Evolutionary conservation across 2,113 vertebrate genomes (phyloP), one percentile per base, ranked within the genome.

Genomic region (Cheilinus undulatus): DNA sequence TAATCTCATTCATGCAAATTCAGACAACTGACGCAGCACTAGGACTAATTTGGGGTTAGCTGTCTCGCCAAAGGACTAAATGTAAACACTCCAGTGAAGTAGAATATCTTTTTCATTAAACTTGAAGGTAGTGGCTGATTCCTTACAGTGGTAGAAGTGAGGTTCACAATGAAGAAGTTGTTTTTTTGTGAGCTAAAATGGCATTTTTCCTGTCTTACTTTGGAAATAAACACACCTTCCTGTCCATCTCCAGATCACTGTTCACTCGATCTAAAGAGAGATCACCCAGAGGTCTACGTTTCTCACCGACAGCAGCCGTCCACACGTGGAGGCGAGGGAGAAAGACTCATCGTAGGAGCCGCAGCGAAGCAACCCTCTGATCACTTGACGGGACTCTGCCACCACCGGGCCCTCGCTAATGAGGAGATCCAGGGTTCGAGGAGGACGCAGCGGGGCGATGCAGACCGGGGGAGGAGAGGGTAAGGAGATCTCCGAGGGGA

Each of bases 261-360:
- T 36, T 10, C 13, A 36, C 13, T 6, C 30, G 9, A 11, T 36
- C n/a, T n/a, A n/a, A 11, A 43, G n/a, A n/a, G n/a, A n/a, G n/a
- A n/a, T n/a, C n/a, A n/a, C n/a, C n/a, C 0, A 43, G 15, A 19
- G 13, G 45, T 5, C 13, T 49, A 6, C 12, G 45, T 38, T 7
- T 52, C 90, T 90, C 82, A 90, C 88, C 85, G 56, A 73, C 74
- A 89, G 80, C 76, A 84, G 76, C 13, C 85, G 84, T 54, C 73
- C 73, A 53, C 88, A 88, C 2, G 67, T 80, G 19, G 78, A 59
- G 40, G 36, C 58, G 6, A 90, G 38, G 22, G 67, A 69, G 4
- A 48, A 68, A 15, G 73, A 43, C 17, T 86, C 90, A 70, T 88
- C 66, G 3, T 26, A 22, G 9, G 84, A 82, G 30, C 54, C 50